Conservation (phyloP, 2,888 invertebrate genomes). For the Thecocarcelia acutangulata region DNA sequence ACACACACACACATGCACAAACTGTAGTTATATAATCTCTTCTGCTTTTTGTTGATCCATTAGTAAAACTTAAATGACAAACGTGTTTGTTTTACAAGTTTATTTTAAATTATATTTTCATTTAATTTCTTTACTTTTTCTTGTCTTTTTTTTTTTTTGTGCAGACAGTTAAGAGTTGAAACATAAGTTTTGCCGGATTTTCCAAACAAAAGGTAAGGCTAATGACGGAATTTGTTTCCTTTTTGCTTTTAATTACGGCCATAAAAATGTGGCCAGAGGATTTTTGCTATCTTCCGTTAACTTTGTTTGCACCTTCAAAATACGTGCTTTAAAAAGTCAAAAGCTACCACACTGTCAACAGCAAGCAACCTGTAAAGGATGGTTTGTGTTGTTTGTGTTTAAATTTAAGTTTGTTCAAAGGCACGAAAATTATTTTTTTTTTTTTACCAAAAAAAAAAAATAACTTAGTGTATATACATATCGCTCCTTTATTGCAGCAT, state of each 20-base stretch:
- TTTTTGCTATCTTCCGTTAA: slow-evolving; percentile 2
- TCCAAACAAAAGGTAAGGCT: not conserved
- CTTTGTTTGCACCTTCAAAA: not conserved
- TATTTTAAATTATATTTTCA: slow-evolving; percentile 18
- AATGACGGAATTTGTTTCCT: slow-evolving; percentile 15
- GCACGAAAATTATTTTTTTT: too few species aligned
- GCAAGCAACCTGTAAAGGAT: too few species aligned
- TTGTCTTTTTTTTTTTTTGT: not conserved
- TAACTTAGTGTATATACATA: too few species aligned
- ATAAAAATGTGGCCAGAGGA: slow-evolving; percentile 28
- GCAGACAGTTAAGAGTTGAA: not conserved
- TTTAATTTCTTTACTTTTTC: not conserved
- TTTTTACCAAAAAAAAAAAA: too few species aligned
- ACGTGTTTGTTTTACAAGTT: slow-evolving; percentile 37
- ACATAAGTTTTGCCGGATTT: not conserved
- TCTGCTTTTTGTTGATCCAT: slow-evolving; percentile 6
- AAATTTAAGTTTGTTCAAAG: too few species aligned
- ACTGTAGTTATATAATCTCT: not conserved
- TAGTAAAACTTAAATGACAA: slow-evolving; percentile 37
- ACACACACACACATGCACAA: not conserved
- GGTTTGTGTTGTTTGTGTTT: too few species aligned
- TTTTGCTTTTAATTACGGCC: slow-evolving; percentile 38
- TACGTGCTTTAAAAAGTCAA: slow-evolving; percentile 21
- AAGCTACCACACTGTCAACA: not conserved
- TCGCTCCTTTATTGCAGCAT: too few species aligned